Base-by-base conservation (phyloP, 2,888 invertebrate species). In the Dysmachus trigonus region DNA sequence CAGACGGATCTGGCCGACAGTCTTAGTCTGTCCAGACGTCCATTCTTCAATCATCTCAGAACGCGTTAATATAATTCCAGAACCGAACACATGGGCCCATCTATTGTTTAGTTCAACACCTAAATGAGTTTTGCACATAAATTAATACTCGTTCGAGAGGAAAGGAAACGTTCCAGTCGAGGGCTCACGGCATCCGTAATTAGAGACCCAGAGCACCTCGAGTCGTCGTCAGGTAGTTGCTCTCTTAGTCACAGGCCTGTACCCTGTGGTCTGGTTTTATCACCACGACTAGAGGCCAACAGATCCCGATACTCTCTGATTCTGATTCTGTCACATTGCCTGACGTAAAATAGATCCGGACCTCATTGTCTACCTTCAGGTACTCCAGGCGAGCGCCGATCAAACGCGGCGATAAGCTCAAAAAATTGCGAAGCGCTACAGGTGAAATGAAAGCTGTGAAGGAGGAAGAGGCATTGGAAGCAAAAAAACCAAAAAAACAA, bases 81-180 rank as follows among this genome's bases (percentile, higher is more conserved):
- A 87, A 87, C 86, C 87, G 73, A 86, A 79, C 87, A 87, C 86
- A 86, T 83, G 85, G 85, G 85, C 79, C 82, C 85, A 86, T 87
- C 87, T 86, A 86, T 87, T 87, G 87, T 87, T 87, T 86, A 86
- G 85, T 86, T 87, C 87, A 87, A 87, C 87, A 87, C 87, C 86
- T 86, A 87, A 87, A 87, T 87, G 86, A 87, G 81, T 87, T 87
- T 87, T 86, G 86, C 85, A 86, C 87, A 87, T 87, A 87, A 87
- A 87, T 87, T 86, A 87, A 87, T 87, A 86, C 86, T 84, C 79
- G 87, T 87, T 87, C 87, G 86, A 87, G 86, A 87, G 87, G 87
- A 87, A 87, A 87, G 87, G 87, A 87, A 87, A 87, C 85, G 87
- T 87, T 87, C 72, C 87, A 85, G 85, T 86, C 87, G 87, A 87